Evolutionary conservation across 1,140 invertebrate species (phyloP), one percentile per base, ranked within the genome.

Genomic region (Drosophila kikkawai): DNA sequence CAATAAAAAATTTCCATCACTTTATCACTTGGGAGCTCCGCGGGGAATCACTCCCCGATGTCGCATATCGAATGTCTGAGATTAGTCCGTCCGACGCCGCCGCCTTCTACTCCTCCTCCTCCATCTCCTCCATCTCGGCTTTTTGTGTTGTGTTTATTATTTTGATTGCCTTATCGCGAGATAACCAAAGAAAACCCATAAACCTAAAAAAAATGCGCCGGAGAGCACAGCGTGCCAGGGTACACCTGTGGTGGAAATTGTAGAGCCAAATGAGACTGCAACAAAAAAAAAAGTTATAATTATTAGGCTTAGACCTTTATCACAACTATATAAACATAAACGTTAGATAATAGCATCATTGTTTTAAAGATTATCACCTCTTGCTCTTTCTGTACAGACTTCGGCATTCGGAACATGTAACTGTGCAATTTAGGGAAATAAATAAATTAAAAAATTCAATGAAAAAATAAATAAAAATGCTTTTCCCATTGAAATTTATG

Each of bases 151-250:
- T 60, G 36, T 48, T 71, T 71, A 48, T 71, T 73, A 50, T 73
- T 71, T 71, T 71, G 51, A 50, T 58, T 73, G 44, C 37, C 19
- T 50, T 71, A 73, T 73, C 69, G 44, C 51, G 7, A 73, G 66
- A 73, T 71, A 71, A 41, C 26, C 67, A 19, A 73, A 71, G 51
- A 22, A 42, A 59, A 48, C 29, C 29, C 9, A 34, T 32, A 51
- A 67, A 26, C 34, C 39, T 45, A 19, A 29, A 29, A 29, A 55
- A 39, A 29, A 34, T 13, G 47, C 45, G 45, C 0, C 34, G 7
- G 12, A 44, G 15, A 32, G 36, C 53, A 26, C 53, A 59, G 36
- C 22, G 17, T 19, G 41, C 13, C 9, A 13, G 4, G 36, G 0
- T 26, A 56, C 61, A 65, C 37, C 37, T 34, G 15, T 3, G 63